Conservation (phyloP, 2,113 vertebrate genomes). For the Stegostoma tigrinum region DNA sequence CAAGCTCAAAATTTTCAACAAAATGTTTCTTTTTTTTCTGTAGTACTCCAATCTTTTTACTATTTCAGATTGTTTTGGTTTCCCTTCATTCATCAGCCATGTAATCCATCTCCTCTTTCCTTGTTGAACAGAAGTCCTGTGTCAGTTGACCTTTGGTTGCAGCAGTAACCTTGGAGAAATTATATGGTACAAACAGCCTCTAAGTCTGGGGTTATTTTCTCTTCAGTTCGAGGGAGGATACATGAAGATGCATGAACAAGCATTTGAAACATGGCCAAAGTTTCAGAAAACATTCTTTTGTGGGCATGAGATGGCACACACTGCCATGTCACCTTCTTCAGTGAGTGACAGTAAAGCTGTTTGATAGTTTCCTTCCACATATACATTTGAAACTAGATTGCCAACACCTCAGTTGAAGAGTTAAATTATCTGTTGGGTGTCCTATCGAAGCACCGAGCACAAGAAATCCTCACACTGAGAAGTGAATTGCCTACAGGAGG, state of each 20-base stretch:
- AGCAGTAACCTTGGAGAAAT: background rate
- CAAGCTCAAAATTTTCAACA: too few relatives aligned
- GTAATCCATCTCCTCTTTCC: background rate
- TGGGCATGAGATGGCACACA: background rate
- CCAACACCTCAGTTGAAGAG: background rate
- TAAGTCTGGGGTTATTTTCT: background rate
- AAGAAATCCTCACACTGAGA: background rate
- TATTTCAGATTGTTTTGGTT: background rate
- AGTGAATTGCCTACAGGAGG: background rate
- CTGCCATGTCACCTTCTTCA: background rate
- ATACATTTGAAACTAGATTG: background rate
- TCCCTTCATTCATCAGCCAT: background rate
- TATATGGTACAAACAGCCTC: background rate
- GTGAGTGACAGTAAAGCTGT: background rate
- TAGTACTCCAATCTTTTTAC: too few relatives aligned
- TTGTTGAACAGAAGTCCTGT: background rate
- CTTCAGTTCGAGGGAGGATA: background rate
- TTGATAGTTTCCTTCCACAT: background rate
- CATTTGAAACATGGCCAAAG: background rate
- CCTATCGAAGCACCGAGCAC: background rate
- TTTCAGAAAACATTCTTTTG: background rate
- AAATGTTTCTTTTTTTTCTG: too few relatives aligned
- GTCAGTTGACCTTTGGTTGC: background rate
- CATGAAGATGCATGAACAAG: background rate
- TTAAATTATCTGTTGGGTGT: background rate